phyloP scores from a whole-genome alignment of 53 echinoderm and acorn worm genomes.

The Actinopyga echinites region DNA sequence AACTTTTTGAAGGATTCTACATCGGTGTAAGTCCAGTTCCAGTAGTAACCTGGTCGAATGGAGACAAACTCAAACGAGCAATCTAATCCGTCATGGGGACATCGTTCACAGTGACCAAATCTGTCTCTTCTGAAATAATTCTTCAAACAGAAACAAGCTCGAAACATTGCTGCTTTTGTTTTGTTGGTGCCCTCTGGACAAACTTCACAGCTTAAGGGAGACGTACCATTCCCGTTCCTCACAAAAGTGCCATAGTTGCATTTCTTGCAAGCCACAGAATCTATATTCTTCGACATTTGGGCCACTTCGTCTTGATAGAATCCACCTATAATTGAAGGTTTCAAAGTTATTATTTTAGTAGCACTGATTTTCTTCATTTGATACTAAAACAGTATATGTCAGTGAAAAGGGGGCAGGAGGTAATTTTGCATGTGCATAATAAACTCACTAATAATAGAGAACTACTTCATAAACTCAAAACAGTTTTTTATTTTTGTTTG shows the following conservation, averaged over 20 bases:
- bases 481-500: too few relatives aligned
- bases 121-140: conserved; percentile 26
- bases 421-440: too few relatives aligned
- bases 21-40: conserved; percentile 39
- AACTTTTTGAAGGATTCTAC: conserved; percentile 12
- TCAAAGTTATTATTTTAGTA: not conserved
- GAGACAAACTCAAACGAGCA: conserved; percentile 19
- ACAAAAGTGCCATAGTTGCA: conserved; percentile 48
- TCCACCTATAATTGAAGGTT: conserved; percentile 6
- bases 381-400: too few relatives aligned
- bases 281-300: not conserved
- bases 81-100: conserved; percentile 18
- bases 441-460: too few relatives aligned
- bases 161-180: conserved; percentile 19
- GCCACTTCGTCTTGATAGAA: conserved; percentile 37
- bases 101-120: conserved; percentile 31
- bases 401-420: too few relatives aligned
- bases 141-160: conserved; percentile 38
- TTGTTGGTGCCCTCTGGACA: conserved; percentile 46
- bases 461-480: too few relatives aligned
- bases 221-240: not conserved
- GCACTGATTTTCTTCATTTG: too few relatives aligned
- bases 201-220: conserved; percentile 22
- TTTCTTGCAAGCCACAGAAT: conserved; percentile 6
- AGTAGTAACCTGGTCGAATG: conserved; percentile 31